Conservation (phyloP, 1,140 invertebrate species). For the Microplitis demolitor region DNA sequence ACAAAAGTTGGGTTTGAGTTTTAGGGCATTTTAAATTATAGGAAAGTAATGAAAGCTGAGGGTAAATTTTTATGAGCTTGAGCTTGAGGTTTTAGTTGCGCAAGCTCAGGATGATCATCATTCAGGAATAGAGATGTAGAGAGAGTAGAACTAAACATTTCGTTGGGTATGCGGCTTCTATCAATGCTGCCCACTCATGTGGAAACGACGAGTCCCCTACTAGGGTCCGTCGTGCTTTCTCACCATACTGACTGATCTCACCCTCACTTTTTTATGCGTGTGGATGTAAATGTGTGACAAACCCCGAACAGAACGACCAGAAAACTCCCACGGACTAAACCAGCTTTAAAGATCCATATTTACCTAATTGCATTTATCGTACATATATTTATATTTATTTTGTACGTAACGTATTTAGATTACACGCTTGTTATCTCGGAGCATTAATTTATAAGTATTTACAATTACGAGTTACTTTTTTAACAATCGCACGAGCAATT, state of each 20-base stretch:
- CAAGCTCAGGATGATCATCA: slow-evolving; percentile 44
- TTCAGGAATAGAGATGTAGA: slow-evolving; percentile 50
- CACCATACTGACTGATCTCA: slow-evolving; percentile 23
- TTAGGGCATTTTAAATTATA: slow-evolving; percentile 53
- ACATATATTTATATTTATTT: slow-evolving; percentile 61
- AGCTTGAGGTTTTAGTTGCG: slow-evolving; percentile 15
- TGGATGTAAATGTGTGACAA: not conserved
- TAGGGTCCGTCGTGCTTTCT: slow-evolving; percentile 34
- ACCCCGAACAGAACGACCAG: not conserved
- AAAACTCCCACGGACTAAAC: slow-evolving; percentile 44
- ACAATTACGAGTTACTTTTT: too few relatives aligned
- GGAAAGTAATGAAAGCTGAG: slow-evolving; percentile 58
- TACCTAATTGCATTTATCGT: slow-evolving; percentile 55
- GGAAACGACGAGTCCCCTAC: slow-evolving; percentile 57
- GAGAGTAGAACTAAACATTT: slow-evolving; percentile 35
- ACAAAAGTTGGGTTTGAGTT: slow-evolving; percentile 26
- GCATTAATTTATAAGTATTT: slow-evolving; percentile 31
- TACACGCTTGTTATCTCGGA: slow-evolving; percentile 44
- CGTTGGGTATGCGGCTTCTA: slow-evolving; percentile 52
- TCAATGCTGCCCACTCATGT: slow-evolving; percentile 60
- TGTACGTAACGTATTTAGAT: slow-evolving; percentile 52
- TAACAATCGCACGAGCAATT: too few relatives aligned
- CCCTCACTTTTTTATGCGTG: slow-evolving; percentile 17
- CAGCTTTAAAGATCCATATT: slow-evolving; percentile 56
- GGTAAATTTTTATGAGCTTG: slow-evolving; percentile 21